phyloP scores from a whole-genome alignment of 1,140 invertebrate species.

The Nasonia giraulti region DNA sequence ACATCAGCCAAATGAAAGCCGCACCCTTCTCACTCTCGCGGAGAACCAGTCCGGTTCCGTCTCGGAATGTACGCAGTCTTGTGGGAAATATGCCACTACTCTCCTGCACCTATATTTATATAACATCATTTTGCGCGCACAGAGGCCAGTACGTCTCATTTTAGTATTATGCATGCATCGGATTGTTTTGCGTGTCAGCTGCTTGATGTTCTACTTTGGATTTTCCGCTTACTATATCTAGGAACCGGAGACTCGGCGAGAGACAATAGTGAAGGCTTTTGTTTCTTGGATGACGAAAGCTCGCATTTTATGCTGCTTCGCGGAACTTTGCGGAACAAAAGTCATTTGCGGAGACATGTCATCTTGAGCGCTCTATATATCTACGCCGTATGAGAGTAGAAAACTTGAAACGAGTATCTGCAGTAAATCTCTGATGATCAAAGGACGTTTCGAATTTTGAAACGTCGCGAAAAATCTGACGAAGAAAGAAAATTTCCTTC shows the following conservation, averaged over 20 bases:
- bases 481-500: too few species aligned
- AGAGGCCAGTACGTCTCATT: too few species aligned
- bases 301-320: too few species aligned
- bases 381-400: neutral
- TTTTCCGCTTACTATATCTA: neutral
- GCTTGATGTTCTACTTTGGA: neutral
- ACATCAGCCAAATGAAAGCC: conserved; percentile 69
- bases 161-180: neutral
- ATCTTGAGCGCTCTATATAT: neutral
- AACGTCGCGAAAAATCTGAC: too few species aligned
- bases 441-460: too few species aligned
- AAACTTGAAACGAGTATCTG: neutral
- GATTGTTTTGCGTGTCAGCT: neutral
- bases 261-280: neutral
- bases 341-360: neutral
- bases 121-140: too few species aligned
- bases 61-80: too few species aligned
- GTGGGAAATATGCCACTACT: too few species aligned
- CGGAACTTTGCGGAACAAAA: neutral
- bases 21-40: conserved; percentile 23
- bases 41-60: neutral
- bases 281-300: neutral
- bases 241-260: neutral
- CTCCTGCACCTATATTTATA: too few species aligned
- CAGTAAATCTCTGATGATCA: too few species aligned